Base-by-base conservation (phyloP, 2,888 invertebrate species). In the Heliconius charithonia region DNA sequence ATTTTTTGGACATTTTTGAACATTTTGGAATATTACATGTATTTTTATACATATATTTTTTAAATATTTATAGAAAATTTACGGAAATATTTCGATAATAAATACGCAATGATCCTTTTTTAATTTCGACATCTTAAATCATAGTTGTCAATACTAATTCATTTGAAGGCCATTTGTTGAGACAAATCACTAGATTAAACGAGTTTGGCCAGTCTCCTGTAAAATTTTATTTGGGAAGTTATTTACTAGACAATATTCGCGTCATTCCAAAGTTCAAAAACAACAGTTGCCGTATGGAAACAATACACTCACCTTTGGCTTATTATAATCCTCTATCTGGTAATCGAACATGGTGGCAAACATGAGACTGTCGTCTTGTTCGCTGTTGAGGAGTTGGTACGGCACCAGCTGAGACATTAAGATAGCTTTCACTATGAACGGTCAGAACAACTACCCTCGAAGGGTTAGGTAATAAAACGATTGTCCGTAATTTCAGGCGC, bases 321-420 rank as follows among this genome's bases (percentile, higher is more conserved):
- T 94, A 84, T 88, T 91, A 86, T 92, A 92, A 81, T 95, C 94
- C 84, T 95, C 95, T 83, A 90, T 88, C 86, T 95, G 95, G 87
- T 93, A 94, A 81, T 95, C 95, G 88, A 95, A 95, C 95, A 95
- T 95, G 83, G 95, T 95, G 84, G 95, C 93, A 91, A 95, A 95
- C 95, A 95, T 94, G 70, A 95, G 95, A 93, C 94, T 92, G 86
- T 95, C 95, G 92, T 95, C 95, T 87, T 93, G 94, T 87, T 95
- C 95, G 92, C 93, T 86, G 90, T 87, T 93, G 87, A 89, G 85
- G 81, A 91, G 89, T 88, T 94, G 89, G 87, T 93, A 96, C 81
- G 96, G 96, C 93, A 96, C 96, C 95, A 95, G 90, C 93, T 96
- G 96, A 94, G 96, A 96, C 96, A 96, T 96, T 93, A 95, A 95